Percentiles rank a stretch among this genome's conserved stretches.
These are phyloP conservation scores for Pegoplata infirma DNA, from an alignment of 2,888 invertebrate genomes.

Conservation along the genomic window DNA sequence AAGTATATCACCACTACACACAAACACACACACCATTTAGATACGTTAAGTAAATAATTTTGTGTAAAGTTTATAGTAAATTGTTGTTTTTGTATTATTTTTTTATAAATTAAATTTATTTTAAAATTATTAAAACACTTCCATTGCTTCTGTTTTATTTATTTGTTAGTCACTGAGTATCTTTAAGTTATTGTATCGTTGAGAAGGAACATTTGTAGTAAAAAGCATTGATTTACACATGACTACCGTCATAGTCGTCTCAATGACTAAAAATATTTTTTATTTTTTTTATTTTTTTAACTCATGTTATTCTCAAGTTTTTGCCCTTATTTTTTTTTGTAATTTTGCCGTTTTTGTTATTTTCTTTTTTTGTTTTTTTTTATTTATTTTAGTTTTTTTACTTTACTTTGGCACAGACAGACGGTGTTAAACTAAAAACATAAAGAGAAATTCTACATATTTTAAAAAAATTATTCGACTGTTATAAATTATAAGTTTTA, in stretches of 20 bases:
- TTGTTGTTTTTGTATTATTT: background rate
- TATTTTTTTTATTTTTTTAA: too few relatives aligned
- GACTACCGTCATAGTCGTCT: conserved; percentile 36
- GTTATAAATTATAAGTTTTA: conserved; percentile 4
- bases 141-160: background rate
- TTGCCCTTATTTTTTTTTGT: conserved; percentile 51
- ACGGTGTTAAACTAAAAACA: conserved; percentile 42
- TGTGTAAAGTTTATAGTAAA: background rate
- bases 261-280: conserved; percentile 52
- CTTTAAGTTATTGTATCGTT: conserved; percentile 34
- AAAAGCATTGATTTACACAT: conserved; percentile 45
- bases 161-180: background rate
- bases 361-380: conserved; percentile 30
- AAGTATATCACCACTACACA: conserved; percentile 15
- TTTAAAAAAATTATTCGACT: conserved; percentile 3
- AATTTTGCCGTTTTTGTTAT: conserved; percentile 37
- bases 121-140: background rate
- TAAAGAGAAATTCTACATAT: too few relatives aligned
- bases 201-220: conserved; percentile 19
- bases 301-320: conserved; percentile 28
- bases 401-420: conserved; percentile 41
- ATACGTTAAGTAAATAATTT: background rate
- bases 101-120: background rate
- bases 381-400: conserved; percentile 10
- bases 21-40: too few relatives aligned